Evolutionary conservation across 2,888 invertebrate genomes (phyloP), one percentile per base, ranked within the genome.

Genomic region (Uloborus plumipes): DNA sequence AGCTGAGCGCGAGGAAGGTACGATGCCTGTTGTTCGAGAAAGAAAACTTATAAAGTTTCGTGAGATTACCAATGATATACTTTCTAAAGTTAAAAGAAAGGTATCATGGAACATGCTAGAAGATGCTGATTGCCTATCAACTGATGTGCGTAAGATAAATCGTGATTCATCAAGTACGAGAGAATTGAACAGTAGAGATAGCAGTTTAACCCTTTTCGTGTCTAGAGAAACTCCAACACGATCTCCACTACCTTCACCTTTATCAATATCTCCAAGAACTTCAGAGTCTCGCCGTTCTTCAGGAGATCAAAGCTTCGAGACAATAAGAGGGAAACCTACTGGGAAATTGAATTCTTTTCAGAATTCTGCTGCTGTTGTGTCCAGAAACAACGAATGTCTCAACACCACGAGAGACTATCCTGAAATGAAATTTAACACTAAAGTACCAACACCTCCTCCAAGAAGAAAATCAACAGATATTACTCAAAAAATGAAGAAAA

Each of bases 11-110:
- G 77, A 73, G n/a, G 64, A 73, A 22, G 53, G 39, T 13, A 69
- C 53, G 7, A 53, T 62, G 20, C 77, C 73, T 1, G 55, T 83
- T 16, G 69, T 73, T 50, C 62, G 83, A 22, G 77, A 83, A 47
- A 62, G 83, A n/a, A 77, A 83, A 47, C 64, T 83, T 2, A 83
- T 83, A 7, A 83, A 83, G 47, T 83, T 83, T 74, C 79, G 73
- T 26, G 81, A 82, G 61, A 70, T 76, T 13, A 66, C 75, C 2
- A 71, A 71, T 49, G 81, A 82, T 49, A 71, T 82, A 26, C 51
- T 81, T 22, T 49, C 18, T 16, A 76, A 71, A 51, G 65, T 76
- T 14, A 64, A 59, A n/a, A 50, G 81, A 31, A 82, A 76, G 53
- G 58, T 82, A 31, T 82, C 81, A 9, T 82, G 81, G 81, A 76